These are phyloP conservation scores for Shinisaurus crocodilurus DNA, from an alignment of 2,113 vertebrate genomes.

Conservation along the genomic window DNA sequence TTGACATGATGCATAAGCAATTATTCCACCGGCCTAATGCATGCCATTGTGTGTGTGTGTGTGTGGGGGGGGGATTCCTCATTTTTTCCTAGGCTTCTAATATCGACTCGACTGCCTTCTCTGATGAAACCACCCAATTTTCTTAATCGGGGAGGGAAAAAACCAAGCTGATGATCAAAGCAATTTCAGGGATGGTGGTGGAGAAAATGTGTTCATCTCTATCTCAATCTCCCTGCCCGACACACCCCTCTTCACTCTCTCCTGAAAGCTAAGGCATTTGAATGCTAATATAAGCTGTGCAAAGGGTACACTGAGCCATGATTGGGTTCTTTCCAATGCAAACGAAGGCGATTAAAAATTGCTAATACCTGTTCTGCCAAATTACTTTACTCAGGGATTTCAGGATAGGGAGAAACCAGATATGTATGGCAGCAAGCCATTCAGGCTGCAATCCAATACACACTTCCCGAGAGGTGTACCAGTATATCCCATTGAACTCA, in stretches of 20 bases:
- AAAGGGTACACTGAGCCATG: not conserved
- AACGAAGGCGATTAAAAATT: slow-evolving; percentile 31
- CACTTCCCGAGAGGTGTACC: not conserved
- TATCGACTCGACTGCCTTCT: slow-evolving; percentile 29
- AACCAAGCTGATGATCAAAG: slow-evolving; percentile 51
- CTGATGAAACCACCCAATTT: slow-evolving; percentile 57
- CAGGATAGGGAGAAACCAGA: not conserved
- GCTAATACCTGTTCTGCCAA: not conserved
- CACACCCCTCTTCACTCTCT: not conserved
- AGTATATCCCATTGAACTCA: not conserved
- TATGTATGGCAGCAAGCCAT: not conserved
- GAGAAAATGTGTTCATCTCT: slow-evolving; percentile 2
- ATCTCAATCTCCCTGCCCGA: not conserved
- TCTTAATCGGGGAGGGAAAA: slow-evolving; percentile 41
- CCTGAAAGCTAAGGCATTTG: slow-evolving; percentile 37
- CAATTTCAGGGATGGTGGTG: slow-evolving; percentile 35
- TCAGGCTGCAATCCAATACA: not conserved
- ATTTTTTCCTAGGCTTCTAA: slow-evolving; percentile 21
- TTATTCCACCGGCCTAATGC: not conserved
- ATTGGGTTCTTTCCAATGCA: slow-evolving; percentile 25
- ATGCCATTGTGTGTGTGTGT: slow-evolving; percentile 20
- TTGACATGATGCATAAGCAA: slow-evolving; percentile 38
- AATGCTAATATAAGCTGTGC: slow-evolving; percentile 21
- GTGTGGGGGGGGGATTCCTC: not conserved
- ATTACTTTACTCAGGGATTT: not conserved